Evolutionary conservation across 2,888 invertebrate genomes (phyloP).

Genomic region (Phrixothrix hirtus): DNA sequence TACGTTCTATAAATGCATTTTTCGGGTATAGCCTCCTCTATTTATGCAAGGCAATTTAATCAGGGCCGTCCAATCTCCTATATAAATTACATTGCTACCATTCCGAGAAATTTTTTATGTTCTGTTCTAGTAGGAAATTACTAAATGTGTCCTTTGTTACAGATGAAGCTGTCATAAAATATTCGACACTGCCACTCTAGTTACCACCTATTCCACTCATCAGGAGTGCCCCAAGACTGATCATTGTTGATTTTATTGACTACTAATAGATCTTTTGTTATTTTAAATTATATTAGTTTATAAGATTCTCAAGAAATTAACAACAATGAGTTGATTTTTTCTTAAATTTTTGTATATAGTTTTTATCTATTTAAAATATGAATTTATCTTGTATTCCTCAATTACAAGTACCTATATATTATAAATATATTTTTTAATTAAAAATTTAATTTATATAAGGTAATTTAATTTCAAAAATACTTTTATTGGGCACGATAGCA

Average conservation of each 20-base stretch:
- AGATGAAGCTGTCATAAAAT: slow-evolving; percentile 45
- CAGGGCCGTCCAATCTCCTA: slow-evolving; percentile 41
- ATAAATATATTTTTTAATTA: slow-evolving; percentile 18
- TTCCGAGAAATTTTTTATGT: no score
- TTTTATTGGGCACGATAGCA: no score
- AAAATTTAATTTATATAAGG: no score
- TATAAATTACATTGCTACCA: no score
- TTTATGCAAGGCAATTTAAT: slow-evolving; percentile 39
- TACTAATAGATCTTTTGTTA: slow-evolving; percentile 50
- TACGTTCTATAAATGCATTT: slow-evolving; percentile 31
- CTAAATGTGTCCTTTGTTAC: slow-evolving; percentile 42
- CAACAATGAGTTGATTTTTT: slow-evolving; percentile 24
- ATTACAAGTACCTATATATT: slow-evolving; percentile 15
- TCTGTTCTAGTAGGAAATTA: background rate
- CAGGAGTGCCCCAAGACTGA: slow-evolving; percentile 57
- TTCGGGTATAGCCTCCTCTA: slow-evolving; percentile 24
- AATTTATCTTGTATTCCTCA: slow-evolving; percentile 16
- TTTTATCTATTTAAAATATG: slow-evolving; percentile 14
- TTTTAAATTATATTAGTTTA: slow-evolving; percentile 57
- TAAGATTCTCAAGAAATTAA: slow-evolving; percentile 47
- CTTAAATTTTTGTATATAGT: slow-evolving; percentile 28
- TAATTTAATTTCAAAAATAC: no score
- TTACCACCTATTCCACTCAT: slow-evolving; percentile 52
- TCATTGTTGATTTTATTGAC: slow-evolving; percentile 56
- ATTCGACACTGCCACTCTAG: slow-evolving; percentile 55